Base-by-base conservation (phyloP, 2,113 vertebrate genomes). In the Lepus europaeus region DNA sequence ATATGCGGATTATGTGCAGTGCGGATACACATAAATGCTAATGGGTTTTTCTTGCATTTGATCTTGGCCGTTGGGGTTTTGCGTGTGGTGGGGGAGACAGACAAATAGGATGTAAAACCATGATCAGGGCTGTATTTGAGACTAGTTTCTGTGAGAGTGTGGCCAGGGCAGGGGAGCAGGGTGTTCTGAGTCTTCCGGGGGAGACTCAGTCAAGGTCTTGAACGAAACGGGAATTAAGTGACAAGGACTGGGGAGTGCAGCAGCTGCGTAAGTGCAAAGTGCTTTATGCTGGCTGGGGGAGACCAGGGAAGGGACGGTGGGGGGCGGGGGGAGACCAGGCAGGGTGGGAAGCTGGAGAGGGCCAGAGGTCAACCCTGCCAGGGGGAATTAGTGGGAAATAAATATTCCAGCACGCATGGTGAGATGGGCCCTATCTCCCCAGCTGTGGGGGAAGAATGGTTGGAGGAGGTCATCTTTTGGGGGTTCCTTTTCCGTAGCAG, bases 221-320 rank as follows among this genome's bases (percentile, higher is more conserved):
- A 85, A 77, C 64, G 49, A 79, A 95, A 27, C 29, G 36, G 56
- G 70, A 89, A 66, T 45, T 45, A 81, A 77, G 53, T 78, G 79
- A 25, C 22, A 31, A 63, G 10, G 8, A 9, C 33, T 1, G 25
- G 9, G 53, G 3, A 81, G 6, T 11, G 81, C 27, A 86, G 63
- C 39, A 73, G 16, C 17, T 61, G n/a, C 68, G 59, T 12, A 59
- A 20, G 51, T 74, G 25, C 5, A 1, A 29, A 63, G 19, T 27
- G 51, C 64, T 84, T 66, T 63, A 13, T 4, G 19, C 27, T 33
- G 12, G 6, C 17, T 20, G 70, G 51, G 0, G 0, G 9, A n/a
- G 59, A 19, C 25, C 31, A 1, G 49, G 59, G 49, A 20, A 76
- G n/a, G 49, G 33, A 64, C 29, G 16, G 14, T 33, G 1, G 2